These are phyloP conservation scores for Tenualosa thibaudeaui DNA, from an alignment of 2,797 vertebrate species.

Conservation along the genomic window DNA sequence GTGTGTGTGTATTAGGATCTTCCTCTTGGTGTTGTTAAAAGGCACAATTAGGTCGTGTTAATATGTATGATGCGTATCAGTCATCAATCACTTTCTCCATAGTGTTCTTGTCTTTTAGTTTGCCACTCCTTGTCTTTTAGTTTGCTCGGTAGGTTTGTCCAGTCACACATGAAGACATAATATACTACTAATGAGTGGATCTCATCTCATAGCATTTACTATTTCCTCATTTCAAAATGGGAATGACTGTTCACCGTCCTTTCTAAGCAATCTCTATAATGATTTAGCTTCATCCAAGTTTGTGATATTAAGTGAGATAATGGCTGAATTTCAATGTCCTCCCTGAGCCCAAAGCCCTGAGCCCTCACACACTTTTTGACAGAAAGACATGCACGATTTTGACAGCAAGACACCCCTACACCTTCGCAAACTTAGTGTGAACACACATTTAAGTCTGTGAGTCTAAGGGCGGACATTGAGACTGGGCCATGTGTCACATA, in stretches of 20 bases:
- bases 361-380: too few relatives aligned
- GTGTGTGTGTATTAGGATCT: neutral
- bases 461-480: too few relatives aligned
- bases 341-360: too few relatives aligned
- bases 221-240: conserved; percentile 4
- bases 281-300: neutral
- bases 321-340: too few relatives aligned
- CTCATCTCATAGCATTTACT: neutral
- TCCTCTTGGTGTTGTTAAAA: neutral
- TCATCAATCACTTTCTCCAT: neutral
- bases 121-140: neutral
- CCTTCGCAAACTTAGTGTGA: too few relatives aligned
- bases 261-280: neutral
- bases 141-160: neutral
- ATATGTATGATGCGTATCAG: neutral
- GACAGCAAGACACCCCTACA: too few relatives aligned
- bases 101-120: neutral
- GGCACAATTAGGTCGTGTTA: neutral
- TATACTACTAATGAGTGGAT: neutral
- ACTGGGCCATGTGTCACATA: neutral
- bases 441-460: too few relatives aligned
- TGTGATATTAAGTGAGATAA: conserved; percentile 13
- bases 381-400: too few relatives aligned
- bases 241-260: neutral
- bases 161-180: neutral